Evolutionary conservation across 2,113 vertebrate genomes (phyloP).

Genomic region (Ariopsis seemanni): DNA sequence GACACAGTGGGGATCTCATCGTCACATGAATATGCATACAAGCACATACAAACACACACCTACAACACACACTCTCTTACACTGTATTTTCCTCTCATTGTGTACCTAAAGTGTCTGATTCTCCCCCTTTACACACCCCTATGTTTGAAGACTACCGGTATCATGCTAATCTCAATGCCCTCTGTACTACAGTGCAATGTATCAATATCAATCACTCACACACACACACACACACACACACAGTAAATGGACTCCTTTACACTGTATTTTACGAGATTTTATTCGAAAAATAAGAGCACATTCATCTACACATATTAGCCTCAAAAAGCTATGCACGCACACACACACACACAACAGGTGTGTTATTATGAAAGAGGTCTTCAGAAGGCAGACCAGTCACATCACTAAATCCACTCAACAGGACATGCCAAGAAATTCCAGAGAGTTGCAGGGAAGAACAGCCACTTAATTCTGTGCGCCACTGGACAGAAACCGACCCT

Average conservation of each 20-base stretch:
- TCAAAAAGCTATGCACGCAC: neutral
- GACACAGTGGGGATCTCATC: conserved; percentile 28
- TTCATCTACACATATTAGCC: neutral
- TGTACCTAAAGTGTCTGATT: neutral
- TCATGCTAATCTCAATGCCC: conserved; percentile 8
- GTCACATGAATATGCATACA: conserved; percentile 6
- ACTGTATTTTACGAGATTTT: neutral
- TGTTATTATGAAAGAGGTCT: neutral
- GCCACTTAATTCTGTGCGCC: conserved; percentile 9
- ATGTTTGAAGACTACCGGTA: neutral
- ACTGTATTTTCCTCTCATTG: neutral
- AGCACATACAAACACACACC: neutral
- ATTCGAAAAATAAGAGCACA: neutral
- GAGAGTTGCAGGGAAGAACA: neutral
- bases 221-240: neutral
- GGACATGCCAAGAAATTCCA: neutral
- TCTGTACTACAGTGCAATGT: conserved; percentile 17
- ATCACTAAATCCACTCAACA: neutral
- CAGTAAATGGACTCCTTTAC: neutral
- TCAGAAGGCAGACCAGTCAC: neutral
- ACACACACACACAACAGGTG: neutral
- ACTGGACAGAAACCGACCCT: conserved; percentile 15
- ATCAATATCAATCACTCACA: neutral
- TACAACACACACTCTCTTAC: neutral
- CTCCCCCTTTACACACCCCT: neutral